Conservation (phyloP, 2,113 vertebrate species). For the Heptranchias perlo region DNA sequence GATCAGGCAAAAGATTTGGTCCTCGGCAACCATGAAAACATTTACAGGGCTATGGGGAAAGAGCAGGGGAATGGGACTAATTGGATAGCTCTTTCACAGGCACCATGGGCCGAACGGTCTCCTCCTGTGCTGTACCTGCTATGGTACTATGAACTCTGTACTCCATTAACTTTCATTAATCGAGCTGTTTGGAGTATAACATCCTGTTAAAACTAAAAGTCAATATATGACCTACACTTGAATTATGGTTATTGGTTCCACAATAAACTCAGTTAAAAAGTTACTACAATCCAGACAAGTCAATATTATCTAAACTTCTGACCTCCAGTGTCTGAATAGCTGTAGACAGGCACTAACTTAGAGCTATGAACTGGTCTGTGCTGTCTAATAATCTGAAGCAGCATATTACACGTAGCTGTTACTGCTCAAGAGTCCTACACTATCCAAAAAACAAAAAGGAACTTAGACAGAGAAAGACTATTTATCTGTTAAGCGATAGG, state of each 20-base stretch:
- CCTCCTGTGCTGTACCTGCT: no score
- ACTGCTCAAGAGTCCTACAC: not conserved
- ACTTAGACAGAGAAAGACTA: no score
- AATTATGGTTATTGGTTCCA: slow-evolving; percentile 28
- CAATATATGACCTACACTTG: not conserved
- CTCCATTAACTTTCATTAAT: slow-evolving; percentile 14
- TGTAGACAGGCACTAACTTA: not conserved
- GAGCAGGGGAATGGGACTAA: no score
- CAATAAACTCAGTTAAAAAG: slow-evolving; percentile 31
- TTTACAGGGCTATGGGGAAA: no score
- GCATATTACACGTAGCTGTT: not conserved
- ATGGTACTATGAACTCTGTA: not conserved
- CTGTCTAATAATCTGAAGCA: not conserved
- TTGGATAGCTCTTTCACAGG: no score
- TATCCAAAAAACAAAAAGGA: not conserved
- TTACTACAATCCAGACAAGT: slow-evolving; percentile 6
- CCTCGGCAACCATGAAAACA: no score
- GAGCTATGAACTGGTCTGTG: not conserved
- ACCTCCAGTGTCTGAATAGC: not conserved
- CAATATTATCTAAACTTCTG: slow-evolving; percentile 23
- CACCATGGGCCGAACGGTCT: no score
- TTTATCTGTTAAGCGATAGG: not conserved
- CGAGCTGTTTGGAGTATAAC: not conserved
- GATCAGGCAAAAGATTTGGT: not conserved
- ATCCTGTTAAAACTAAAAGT: not conserved